Evolutionary conservation across 2,888 invertebrate species (phyloP), one percentile per base, ranked within the genome.

Genomic region (Tinea semifulvella): DNA sequence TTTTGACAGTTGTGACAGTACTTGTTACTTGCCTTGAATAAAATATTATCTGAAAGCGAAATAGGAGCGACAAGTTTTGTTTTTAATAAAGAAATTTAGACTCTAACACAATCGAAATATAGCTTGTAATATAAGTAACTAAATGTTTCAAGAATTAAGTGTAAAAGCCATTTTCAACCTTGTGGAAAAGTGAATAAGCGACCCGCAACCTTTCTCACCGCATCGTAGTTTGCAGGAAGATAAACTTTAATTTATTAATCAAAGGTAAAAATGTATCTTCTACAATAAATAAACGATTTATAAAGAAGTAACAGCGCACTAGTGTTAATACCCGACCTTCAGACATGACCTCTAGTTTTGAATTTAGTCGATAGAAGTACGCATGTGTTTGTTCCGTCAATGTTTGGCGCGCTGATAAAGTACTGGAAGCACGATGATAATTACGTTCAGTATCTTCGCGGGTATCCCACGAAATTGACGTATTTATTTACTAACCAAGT

Each of bases 341-440:
- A 59, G 46, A 53, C 56, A 57, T 67, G 69, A 71, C 71, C 71
- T 68, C 57, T 63, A 59, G 51, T 16, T 36, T 40, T 40, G 40
- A 40, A 40, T 40, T 40, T 40, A 40, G 40, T 40, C 40, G 11
- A 40, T 14, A 13, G 13, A n/a, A 40, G 20, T 40, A 65, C 75
- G 77, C 77, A 72, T 74, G 77, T 73, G 72, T 68, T 60, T 54
- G 54, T 53, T 55, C 56, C 58, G 65, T 68, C 70, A 72, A 68
- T 68, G 68, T 75, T 76, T 77, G 72, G 75, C 76, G 76, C 71
- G 73, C 71, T 74, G 72, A 59, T 75, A 71, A 60, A 55, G 53
- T 53, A 53, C 62, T 35, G 18, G n/a, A n/a, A 39, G n/a, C 43
- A 69, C 68, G 56, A 76, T 75, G 77, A 75, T 70, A 72, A 66